Percentiles rank a stretch among this genome's conserved stretches.
phyloP scores from a whole-genome alignment of 35 echinoderm and acorn worm genomes.

The Ophioderma brevispina region DNA sequence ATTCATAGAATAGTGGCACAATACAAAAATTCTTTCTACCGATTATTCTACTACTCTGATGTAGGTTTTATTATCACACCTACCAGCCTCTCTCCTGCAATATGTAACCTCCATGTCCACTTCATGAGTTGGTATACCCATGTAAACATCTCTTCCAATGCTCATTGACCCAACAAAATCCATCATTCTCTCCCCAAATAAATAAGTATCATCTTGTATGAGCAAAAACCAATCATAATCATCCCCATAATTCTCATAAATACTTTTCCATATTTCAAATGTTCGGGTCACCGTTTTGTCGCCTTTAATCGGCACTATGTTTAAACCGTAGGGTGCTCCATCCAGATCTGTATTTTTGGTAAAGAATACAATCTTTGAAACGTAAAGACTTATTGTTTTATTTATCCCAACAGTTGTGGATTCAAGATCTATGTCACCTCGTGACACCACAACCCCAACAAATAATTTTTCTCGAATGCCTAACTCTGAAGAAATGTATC shows the following conservation, averaged over 20 bases:
- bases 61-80: too few species aligned
- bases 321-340: constrained; percentile 51
- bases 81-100: constrained; percentile 94
- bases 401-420: constrained; percentile 91
- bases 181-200: constrained; percentile 74
- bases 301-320: constrained; percentile 62
- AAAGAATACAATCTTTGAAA: constrained; percentile 87
- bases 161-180: constrained; percentile 92
- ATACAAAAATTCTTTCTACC: too few species aligned
- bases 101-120: constrained; percentile 93
- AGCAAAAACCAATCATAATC: constrained; percentile 94
- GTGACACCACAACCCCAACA: constrained; percentile 79
- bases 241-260: constrained; percentile 74
- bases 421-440: constrained; percentile 71
- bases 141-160: constrained; percentile 83
- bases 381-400: constrained; percentile 84
- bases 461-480: constrained; percentile 94
- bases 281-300: constrained; percentile 72
- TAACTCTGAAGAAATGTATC: constrained; percentile 82
- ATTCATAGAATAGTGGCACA: too few species aligned
- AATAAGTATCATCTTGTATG: constrained; percentile 82
- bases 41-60: too few species aligned
- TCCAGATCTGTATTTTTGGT: constrained; percentile 49
- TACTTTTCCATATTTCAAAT: constrained; percentile 93
- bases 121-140: constrained; percentile 77